Percentiles rank a stretch among this genome's conserved stretches.
Evolutionary conservation across 2,113 vertebrate species (phyloP).

Genomic region (Tricholaema leucomelas): DNA sequence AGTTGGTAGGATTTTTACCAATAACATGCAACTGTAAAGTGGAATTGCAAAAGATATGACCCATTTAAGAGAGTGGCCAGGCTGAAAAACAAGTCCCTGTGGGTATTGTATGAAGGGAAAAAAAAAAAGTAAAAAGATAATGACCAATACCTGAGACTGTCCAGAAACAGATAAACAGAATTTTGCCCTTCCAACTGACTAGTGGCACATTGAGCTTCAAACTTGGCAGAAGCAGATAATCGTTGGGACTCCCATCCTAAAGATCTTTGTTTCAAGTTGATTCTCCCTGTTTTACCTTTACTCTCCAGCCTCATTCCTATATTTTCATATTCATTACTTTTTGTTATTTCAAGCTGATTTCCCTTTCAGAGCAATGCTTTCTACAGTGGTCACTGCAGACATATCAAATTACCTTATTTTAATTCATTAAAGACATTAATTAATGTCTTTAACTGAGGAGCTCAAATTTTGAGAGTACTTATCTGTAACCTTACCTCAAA

Average conservation of each 20-base stretch:
- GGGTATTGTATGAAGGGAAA: rapidly evolving
- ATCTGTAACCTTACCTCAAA: background rate
- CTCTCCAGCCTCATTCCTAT: background rate
- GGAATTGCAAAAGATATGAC: background rate
- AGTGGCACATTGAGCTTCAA: background rate
- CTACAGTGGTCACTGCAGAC: background rate
- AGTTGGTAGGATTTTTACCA: background rate
- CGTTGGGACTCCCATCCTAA: no score
- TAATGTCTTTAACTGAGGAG: background rate
- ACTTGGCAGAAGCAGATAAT: no score
- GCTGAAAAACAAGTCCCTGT: background rate
- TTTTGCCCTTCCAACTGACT: background rate
- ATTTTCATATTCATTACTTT: background rate
- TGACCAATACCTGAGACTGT: background rate
- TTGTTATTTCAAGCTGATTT: background rate
- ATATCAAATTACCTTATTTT: background rate
- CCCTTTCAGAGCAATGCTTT: background rate
- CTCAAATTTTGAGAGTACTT: background rate
- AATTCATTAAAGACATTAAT: no score
- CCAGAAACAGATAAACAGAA: background rate
- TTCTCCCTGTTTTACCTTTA: background rate
- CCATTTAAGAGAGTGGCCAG: background rate
- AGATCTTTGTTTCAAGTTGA: background rate
- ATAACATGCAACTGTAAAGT: background rate
- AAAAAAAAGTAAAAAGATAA: no score